Conservation (phyloP, 2,797 vertebrate species). For the Clangula hyemalis region DNA sequence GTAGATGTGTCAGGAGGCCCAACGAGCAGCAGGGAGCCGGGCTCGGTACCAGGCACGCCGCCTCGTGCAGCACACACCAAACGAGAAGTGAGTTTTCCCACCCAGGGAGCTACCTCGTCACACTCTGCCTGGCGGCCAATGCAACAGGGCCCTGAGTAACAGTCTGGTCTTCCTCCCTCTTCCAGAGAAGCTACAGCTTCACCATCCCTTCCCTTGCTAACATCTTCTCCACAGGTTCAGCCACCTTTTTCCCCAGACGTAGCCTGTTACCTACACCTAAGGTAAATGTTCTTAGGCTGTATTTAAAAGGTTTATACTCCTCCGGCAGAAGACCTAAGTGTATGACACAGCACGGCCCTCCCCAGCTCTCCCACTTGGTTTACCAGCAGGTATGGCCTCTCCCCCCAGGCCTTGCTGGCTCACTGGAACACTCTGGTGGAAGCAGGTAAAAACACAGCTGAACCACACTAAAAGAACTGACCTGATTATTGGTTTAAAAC, state of each 20-base stretch:
- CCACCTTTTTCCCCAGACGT: neutral
- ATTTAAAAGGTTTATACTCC: neutral
- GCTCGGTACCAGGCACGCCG: rapidly evolving
- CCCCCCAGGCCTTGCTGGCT: neutral
- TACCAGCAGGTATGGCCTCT: neutral
- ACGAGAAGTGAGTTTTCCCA: neutral
- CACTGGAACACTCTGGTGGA: neutral
- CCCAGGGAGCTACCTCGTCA: neutral
- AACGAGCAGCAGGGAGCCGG: neutral
- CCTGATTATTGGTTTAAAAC: neutral
- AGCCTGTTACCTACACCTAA: neutral
- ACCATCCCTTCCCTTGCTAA: neutral
- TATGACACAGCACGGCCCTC: no score
- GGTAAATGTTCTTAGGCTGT: neutral
- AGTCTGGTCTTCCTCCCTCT: neutral
- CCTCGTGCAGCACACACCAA: rapidly evolving
- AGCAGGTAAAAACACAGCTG: neutral
- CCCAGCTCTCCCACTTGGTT: neutral
- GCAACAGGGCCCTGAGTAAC: neutral
- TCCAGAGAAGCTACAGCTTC: neutral
- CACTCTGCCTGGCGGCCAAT: neutral
- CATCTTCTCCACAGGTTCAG: neutral
- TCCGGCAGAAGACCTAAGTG: neutral
- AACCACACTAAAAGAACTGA: neutral
- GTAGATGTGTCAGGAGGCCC: neutral